These are phyloP conservation scores for Lacerta bilineata DNA, from an alignment of 2,797 vertebrate species.

Conservation along the genomic window DNA sequence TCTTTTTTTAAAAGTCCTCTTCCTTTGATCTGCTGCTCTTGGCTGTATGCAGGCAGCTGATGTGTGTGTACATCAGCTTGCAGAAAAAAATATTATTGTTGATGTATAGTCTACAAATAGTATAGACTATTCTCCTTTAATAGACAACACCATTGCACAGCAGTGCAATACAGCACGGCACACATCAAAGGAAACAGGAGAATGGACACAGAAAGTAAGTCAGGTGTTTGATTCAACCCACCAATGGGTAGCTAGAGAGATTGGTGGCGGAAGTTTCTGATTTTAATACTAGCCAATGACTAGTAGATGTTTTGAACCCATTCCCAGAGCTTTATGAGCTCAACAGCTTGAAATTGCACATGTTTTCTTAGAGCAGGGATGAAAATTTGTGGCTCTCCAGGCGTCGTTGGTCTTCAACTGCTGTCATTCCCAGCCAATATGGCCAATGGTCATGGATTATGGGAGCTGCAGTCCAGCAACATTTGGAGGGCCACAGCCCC, in stretches of 20 bases:
- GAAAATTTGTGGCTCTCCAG: too few relatives aligned
- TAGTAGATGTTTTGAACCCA: slow-evolving; percentile 1
- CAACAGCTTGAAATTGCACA: background rate
- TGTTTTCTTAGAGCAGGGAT: background rate
- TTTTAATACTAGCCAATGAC: slow-evolving; percentile 41
- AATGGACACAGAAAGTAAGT: slow-evolving; percentile 16
- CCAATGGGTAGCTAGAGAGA: slow-evolving; percentile 14
- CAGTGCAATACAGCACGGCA: background rate
- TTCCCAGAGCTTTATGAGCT: background rate
- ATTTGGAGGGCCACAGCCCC: too few relatives aligned
- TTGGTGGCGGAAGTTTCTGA: slow-evolving; percentile 20
- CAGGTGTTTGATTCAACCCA: background rate
- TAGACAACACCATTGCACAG: background rate
- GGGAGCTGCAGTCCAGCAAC: too few relatives aligned
- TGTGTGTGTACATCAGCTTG: background rate
- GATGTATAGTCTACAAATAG: background rate
- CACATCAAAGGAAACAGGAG: slow-evolving; percentile 25
- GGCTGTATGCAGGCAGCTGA: background rate
- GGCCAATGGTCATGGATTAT: too few relatives aligned
- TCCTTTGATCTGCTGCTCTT: slow-evolving; percentile 25
- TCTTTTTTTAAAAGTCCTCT: background rate
- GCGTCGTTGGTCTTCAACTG: too few relatives aligned
- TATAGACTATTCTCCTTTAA: background rate
- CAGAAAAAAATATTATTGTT: background rate
- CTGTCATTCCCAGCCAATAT: too few relatives aligned